These are phyloP conservation scores for Acronicta alni DNA, from an alignment of 2,888 invertebrate genomes.

Conservation along the genomic window DNA sequence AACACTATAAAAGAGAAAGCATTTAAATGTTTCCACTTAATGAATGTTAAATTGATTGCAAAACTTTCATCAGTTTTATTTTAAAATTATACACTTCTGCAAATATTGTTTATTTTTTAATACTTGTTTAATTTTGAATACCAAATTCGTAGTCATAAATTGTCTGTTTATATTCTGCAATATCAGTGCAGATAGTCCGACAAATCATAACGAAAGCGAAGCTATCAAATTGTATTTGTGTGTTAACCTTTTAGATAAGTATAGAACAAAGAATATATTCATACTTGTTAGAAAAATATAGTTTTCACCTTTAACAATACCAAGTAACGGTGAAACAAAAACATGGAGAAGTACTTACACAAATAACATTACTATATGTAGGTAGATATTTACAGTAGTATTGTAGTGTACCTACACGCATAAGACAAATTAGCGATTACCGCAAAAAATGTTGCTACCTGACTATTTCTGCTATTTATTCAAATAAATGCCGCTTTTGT, in stretches of 20 bases:
- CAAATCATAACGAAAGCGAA: conserved; percentile 3
- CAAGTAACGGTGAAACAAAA: conserved; percentile 14
- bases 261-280: not conserved
- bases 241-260: not conserved
- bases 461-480: conserved; percentile 9
- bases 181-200: too few relatives aligned
- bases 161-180: not conserved
- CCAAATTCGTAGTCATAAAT: conserved; percentile 16
- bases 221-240: not conserved
- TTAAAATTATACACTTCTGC: conserved; percentile 30
- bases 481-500: conserved; percentile 5
- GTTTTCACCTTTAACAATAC: not conserved
- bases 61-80: conserved; percentile 48
- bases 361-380: too few relatives aligned
- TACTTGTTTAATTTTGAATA: conserved; percentile 20
- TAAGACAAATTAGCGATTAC: conserved; percentile 30
- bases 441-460: conserved; percentile 1
- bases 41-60: conserved; percentile 46
- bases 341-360: too few relatives aligned
- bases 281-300: not conserved
- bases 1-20: conserved; percentile 42
- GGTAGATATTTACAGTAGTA: conserved; percentile 12
- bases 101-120: conserved; percentile 37
- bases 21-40: conserved; percentile 43
- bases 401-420: conserved; percentile 11